Evolutionary conservation across 2,888 invertebrate genomes (phyloP), one percentile per base, ranked within the genome.

Genomic region (Chironomus riparius): DNA sequence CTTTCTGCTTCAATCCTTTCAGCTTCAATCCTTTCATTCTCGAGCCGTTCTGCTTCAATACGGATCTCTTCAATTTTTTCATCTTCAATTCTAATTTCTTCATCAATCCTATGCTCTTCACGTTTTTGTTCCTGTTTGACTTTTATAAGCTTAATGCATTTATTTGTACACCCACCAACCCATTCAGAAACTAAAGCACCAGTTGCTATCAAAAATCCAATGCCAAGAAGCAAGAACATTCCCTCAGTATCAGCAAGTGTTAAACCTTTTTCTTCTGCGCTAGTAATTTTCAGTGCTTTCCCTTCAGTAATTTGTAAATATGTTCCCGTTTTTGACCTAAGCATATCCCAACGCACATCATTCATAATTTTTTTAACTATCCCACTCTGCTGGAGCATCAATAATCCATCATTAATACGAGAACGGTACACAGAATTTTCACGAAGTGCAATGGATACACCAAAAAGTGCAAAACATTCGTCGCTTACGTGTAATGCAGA

Each of bases 181-280:
- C 89, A 89, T 84, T 93, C 93, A 0, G 90, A 88, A 13, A 89
- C 79, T 10, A 92, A 83, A 3, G 88, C 87, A 3, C 87, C 83
- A 0, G 86, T 87, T 4, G 89, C 92, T 28, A 90, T 80, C 0
- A 90, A 80, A 80, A 91, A 90, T 0, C 93, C 93, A 62, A 89
- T 87, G 4, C 86, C 91, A 78, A 93, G 85, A 0, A 93, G 85
- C 3, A 93, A 82, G 80, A 92, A 93, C 91, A 92, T 93, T 10
- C 93, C 93, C 83, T 92, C 92, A 0, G 92, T 92, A 78, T 93
- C 93, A 79, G 91, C 92, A 47, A 92, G 83, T 1, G 90, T 90
- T n/a, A 93, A 81, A 22, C 91, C 90, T 77, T 91, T 87, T 80
- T 93, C 92, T 82, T 91, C 89, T 24, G 87, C 85, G 61, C 84